Evolutionary conservation across 2,113 vertebrate species (phyloP).

Genomic region (Lepus europaeus): DNA sequence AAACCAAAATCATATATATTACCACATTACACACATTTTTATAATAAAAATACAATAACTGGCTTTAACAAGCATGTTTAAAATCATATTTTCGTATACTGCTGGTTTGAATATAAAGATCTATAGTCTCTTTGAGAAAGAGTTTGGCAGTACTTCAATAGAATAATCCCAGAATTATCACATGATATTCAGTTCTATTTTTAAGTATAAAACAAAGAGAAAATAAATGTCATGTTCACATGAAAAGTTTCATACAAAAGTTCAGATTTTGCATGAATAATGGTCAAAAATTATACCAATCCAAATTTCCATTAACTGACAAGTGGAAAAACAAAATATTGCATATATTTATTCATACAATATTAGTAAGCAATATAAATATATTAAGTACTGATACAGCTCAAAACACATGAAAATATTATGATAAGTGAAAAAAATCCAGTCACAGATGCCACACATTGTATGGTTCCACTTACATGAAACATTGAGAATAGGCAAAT

Average conservation of each 20-base stretch:
- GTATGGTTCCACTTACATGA: background rate
- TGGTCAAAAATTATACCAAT: background rate
- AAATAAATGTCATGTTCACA: background rate
- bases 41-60: background rate
- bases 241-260: background rate
- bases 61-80: background rate
- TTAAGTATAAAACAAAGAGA: background rate
- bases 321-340: background rate
- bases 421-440: background rate
- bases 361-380: background rate
- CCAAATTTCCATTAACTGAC: background rate
- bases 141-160: background rate
- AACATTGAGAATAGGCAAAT: background rate
- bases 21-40: background rate
- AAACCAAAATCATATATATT: background rate
- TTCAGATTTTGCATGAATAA: background rate
- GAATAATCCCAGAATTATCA: background rate
- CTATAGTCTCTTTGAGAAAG: background rate
- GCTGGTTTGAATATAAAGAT: constrained; percentile 14
- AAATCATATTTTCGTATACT: background rate
- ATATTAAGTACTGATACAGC: background rate
- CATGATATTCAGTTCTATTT: background rate
- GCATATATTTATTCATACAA: background rate
- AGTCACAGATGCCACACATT: background rate
- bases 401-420: background rate